Conservation (phyloP, 2,888 invertebrate species). For the Acrobeloides nanus region DNA sequence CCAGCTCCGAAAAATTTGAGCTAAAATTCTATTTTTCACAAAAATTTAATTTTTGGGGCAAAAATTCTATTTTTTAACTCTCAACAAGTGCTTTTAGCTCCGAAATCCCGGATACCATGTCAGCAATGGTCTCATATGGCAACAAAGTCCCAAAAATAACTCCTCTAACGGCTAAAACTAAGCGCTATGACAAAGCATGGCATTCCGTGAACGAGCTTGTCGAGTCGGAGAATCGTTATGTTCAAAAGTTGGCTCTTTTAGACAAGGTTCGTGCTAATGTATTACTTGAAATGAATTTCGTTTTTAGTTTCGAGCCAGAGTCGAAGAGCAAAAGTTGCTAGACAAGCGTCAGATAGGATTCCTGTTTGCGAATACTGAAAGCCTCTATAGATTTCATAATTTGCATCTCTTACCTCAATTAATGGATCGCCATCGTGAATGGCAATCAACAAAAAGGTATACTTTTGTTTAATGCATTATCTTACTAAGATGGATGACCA, state of each 20-base stretch:
- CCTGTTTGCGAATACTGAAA: conserved; percentile 65
- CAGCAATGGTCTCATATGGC: conserved; percentile 22
- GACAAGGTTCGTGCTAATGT: conserved; percentile 59
- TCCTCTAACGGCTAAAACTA: too few species aligned
- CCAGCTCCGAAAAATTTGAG: too few species aligned
- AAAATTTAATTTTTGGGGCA: too few species aligned
- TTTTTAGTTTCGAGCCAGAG: conserved; percentile 61
- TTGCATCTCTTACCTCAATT: conserved; percentile 64
- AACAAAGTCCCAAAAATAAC: conserved; percentile 20
- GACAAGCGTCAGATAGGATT: conserved; percentile 59
- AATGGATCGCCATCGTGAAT: conserved; percentile 61
- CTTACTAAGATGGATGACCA: too few species aligned
- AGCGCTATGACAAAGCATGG: conserved; percentile 50
- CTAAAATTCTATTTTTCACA: too few species aligned
- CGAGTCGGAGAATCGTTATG: conserved; percentile 63
- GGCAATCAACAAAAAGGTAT: conserved; percentile 56
- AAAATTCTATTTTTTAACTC: too few species aligned
- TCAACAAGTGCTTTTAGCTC: too few species aligned
- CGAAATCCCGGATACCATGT: conserved; percentile 31
- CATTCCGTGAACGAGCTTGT: conserved; percentile 63
- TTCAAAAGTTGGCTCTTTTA: conserved; percentile 61
- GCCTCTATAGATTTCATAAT: conserved; percentile 64
- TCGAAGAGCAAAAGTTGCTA: conserved; percentile 63
- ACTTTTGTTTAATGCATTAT: too few species aligned
- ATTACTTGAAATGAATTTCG: not conserved